phyloP scores from a whole-genome alignment of 2,888 invertebrate genomes.

The Eupithecia inturbata region DNA sequence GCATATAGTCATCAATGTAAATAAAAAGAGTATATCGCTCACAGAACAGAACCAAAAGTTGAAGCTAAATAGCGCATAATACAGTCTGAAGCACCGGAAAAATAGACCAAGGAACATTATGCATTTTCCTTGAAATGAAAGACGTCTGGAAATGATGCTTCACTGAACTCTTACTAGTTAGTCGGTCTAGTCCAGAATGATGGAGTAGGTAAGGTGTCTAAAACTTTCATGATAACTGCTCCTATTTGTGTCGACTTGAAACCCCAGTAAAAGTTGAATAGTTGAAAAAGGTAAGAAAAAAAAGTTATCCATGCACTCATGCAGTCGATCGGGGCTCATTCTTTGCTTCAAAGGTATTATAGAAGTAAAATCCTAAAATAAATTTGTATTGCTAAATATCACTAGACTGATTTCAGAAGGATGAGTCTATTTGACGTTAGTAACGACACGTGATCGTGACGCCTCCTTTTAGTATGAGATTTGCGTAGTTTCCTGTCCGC shows the following conservation, averaged over 20 bases:
- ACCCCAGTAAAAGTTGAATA: not conserved
- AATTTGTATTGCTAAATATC: not conserved
- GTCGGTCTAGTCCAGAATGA: not conserved
- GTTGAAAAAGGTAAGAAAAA: not conserved
- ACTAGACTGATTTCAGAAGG: not conserved
- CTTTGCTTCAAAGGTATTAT: not conserved
- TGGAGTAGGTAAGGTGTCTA: not conserved
- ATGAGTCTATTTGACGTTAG: no score
- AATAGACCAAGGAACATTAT: not conserved
- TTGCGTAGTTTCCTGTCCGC: no score
- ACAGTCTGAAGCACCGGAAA: constrained; percentile 2
- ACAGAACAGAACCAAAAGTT: not conserved
- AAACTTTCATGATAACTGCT: not conserved
- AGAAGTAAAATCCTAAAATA: not conserved
- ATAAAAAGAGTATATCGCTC: not conserved
- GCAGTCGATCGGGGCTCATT: not conserved
- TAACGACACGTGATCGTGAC: no score
- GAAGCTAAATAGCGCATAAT: not conserved
- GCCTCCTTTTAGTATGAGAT: no score
- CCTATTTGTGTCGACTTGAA: not conserved
- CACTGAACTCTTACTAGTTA: not conserved
- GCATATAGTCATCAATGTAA: not conserved
- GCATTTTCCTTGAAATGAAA: not conserved
- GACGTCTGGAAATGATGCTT: constrained; percentile 4
- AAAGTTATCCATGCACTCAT: not conserved